Evolutionary conservation across 2,888 invertebrate genomes (phyloP).

Genomic region (Polia nebulosa): DNA sequence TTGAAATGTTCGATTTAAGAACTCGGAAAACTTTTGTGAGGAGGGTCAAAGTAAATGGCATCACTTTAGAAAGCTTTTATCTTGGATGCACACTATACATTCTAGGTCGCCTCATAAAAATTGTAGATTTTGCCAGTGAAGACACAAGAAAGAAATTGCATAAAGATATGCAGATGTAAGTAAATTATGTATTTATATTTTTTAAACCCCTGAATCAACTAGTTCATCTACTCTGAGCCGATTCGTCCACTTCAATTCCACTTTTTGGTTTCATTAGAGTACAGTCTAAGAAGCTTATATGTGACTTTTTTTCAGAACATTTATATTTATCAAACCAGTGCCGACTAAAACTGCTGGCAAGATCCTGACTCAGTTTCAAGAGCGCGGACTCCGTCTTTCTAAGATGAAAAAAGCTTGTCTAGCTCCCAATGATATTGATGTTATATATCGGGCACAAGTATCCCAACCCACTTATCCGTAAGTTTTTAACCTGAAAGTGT

Average conservation of each 20-base stretch:
- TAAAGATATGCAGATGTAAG: constrained; percentile 92
- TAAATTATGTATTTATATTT: constrained; percentile 35
- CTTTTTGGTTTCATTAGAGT: background rate
- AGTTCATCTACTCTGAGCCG: background rate
- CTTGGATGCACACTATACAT: constrained; percentile 94
- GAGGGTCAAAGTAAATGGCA: constrained; percentile 92
- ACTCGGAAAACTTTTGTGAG: constrained; percentile 92
- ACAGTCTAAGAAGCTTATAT: constrained; percentile 10
- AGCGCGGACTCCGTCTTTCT: constrained; percentile 91
- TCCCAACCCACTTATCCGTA: constrained; percentile 92
- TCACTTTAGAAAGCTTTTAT: constrained; percentile 93
- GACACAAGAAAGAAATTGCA: constrained; percentile 92
- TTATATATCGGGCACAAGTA: constrained; percentile 72
- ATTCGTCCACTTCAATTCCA: background rate
- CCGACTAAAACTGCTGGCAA: constrained; percentile 93
- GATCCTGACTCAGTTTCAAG: constrained; percentile 93
- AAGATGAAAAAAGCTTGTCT: constrained; percentile 94
- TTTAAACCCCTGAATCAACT: background rate
- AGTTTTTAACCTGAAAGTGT: constrained; percentile 71
- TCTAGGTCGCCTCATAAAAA: constrained; percentile 94
- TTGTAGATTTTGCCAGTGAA: constrained; percentile 94
- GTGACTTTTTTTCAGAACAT: constrained; percentile 90
- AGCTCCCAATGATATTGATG: constrained; percentile 91
- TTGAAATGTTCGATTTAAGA: constrained; percentile 95
- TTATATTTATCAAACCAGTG: constrained; percentile 95